Base-by-base conservation (phyloP, 2,888 invertebrate genomes). In the Tillus elongatus region DNA sequence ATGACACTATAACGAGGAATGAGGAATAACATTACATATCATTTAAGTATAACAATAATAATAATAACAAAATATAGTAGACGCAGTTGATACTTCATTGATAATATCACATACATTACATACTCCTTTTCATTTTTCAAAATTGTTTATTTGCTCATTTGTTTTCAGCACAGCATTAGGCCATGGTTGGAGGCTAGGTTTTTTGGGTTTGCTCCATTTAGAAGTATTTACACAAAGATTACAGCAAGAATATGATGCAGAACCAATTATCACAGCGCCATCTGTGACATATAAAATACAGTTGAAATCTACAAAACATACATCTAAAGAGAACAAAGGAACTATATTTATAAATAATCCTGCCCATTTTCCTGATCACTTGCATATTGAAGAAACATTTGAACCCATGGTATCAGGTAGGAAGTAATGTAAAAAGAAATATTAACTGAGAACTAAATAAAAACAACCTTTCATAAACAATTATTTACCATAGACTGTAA, bases 211-310 rank as follows among this genome's bases (percentile, higher is more conserved):
- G 3, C 65, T 91, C 10, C 91, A 91, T 57, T 73, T 91, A 66
- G 91, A 91, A 64, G 90, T 91, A 0, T 90, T 91, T 56, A 81
- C 79, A 27, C 90, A 91, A 63, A 71, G 91, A 12, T 66, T 91
- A 13, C 74, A 88, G 45, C 89, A 90, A 57, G 90, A 91, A 60
- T 79, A 85, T 61, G 79, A 78, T 43, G 79, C 88, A 0, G 81
- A 87, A 47, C 78, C 87, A 0, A 79, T 90, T 37, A 68, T 89
- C 28, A 90, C 90, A 4, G 81, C 87, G 0, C 90, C 90, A 1
- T 85, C 85, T 39, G 90, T 91, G 1, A 86, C 88, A 0, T 89
- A 88, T 57, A 84, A 82, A 69, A 79, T 79, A 34, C 82, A 79
- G 58, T 67, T 93, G 12, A 71, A 70, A 49, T 85, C 87, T 34